These are phyloP conservation scores for Spermophilus dauricus DNA, from an alignment of 2,113 vertebrate genomes.

Conservation along the genomic window DNA sequence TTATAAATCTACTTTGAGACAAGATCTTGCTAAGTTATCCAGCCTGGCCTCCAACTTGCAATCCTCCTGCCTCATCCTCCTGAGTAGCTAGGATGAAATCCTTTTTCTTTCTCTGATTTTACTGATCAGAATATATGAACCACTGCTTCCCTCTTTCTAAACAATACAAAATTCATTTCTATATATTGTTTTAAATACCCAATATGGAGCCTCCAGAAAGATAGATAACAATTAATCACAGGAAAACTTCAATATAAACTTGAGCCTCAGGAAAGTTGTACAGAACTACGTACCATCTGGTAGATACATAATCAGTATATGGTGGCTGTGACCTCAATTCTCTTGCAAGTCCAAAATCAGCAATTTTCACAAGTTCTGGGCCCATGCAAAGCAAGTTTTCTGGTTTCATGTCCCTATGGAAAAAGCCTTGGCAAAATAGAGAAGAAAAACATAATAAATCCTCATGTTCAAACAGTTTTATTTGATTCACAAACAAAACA, in stretches of 20 bases:
- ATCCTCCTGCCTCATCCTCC: not conserved
- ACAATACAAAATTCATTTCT: not conserved
- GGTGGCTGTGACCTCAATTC: conserved; percentile 98
- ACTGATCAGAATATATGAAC: not conserved
- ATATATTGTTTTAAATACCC: not conserved
- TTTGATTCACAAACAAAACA: conserved; percentile 12
- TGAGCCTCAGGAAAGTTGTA: not conserved
- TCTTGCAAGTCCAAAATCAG: conserved; percentile 98
- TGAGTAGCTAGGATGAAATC: not conserved
- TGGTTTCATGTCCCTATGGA: conserved; percentile 99
- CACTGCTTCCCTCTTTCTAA: not conserved
- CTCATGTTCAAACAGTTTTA: not conserved
- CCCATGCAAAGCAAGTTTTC: conserved; percentile 99
- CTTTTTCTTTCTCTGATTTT: not conserved
- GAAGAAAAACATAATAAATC: conserved; percentile 2
- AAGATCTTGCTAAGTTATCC: not conserved
- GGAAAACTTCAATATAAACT: not conserved
- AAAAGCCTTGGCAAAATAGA: conserved; percentile 90
- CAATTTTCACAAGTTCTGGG: conserved; percentile 98
- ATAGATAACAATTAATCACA: not conserved
- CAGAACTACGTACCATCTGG: conserved; percentile 93
- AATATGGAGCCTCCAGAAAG: not conserved
- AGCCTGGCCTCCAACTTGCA: not conserved
- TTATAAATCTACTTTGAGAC: not conserved
- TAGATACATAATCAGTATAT: conserved; percentile 98